Conservation (phyloP, 53 echinoderm and acorn worm genomes). For the Temnopleurus reevesii region DNA sequence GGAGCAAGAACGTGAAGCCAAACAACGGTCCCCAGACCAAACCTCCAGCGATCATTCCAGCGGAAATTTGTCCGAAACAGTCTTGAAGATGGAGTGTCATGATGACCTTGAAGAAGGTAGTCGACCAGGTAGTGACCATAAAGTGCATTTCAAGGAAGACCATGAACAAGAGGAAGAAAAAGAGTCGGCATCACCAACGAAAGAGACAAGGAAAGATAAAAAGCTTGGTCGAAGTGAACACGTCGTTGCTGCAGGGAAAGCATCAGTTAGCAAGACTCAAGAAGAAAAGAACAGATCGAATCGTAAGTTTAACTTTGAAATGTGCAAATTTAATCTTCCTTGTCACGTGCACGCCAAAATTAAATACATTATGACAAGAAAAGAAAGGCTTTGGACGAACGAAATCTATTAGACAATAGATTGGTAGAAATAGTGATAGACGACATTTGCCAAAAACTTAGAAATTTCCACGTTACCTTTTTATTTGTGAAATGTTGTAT, state of each 20-base stretch:
- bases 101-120: not conserved
- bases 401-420: no score
- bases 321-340: no score
- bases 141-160: slow-evolving; percentile 31
- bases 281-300: not conserved
- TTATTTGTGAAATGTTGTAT: no score
- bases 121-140: not conserved
- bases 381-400: no score
- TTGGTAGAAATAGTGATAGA: no score
- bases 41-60: slow-evolving; percentile 5
- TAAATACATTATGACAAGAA: no score
- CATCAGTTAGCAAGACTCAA: not conserved
- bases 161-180: not conserved
- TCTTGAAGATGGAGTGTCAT: not conserved
- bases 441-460: no score
- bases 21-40: not conserved
- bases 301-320: slow-evolving; percentile 10
- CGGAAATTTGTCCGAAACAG: not conserved
- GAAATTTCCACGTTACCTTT: no score
- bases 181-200: not conserved
- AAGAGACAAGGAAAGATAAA: not conserved
- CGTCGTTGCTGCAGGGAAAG: slow-evolving; percentile 13
- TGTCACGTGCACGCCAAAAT: no score
- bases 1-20: not conserved
- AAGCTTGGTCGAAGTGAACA: slow-evolving; percentile 26